Base-by-base conservation (phyloP, 2,797 vertebrate genomes). In the Sciurus vulgaris region DNA sequence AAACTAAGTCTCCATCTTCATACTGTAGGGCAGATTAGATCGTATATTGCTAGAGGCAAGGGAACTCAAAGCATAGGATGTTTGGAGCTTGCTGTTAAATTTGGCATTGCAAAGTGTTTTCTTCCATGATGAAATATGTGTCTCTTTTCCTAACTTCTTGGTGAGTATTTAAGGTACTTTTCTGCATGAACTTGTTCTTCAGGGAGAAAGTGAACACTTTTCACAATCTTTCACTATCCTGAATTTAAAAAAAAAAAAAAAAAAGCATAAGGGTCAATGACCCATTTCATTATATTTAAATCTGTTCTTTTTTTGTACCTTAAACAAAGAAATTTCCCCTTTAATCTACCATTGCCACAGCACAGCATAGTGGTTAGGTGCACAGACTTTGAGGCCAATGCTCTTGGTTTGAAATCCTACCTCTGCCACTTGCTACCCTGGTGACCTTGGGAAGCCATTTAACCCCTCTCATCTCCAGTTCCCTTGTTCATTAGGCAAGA, bases 21-120 rank as follows among this genome's bases (percentile, higher is more conserved):
- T 51, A 35, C 10, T 38, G 30, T 26, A 44, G 13, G 12, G 51
- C 3, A 14, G 41, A 67, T 82, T 51, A 49, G 33, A 95, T 61
- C 0, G 1, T 10, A 12, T 72, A 17, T 82, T 69, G 79, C 70
- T 49, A 33, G 79, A 95, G 61, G 38, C 28, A 69, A 83, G 22
- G 15, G 30, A 83, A 38, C 5, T 56, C 26, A 59, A 86, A 96
- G 26, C 2, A 13, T 61, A 47, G 20, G 76, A 67, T 63, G 7
- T 67, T 73, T 67, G 73, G 56, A 85, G 28, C 54, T 95, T 49
- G 56, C 67, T 82, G 18, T 89, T 93, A 67, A 78, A 93, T 94
- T 94, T 96, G 93, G 72, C 90, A 73, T 89, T 74, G 65, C n/a
- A 67, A 65, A 70, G 9, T 78, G 9, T 26, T 92, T 96, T 96